Evolutionary conservation across 2,113 vertebrate species (phyloP), one percentile per base, ranked within the genome.

Genomic region (Pelobates fuscus): DNA sequence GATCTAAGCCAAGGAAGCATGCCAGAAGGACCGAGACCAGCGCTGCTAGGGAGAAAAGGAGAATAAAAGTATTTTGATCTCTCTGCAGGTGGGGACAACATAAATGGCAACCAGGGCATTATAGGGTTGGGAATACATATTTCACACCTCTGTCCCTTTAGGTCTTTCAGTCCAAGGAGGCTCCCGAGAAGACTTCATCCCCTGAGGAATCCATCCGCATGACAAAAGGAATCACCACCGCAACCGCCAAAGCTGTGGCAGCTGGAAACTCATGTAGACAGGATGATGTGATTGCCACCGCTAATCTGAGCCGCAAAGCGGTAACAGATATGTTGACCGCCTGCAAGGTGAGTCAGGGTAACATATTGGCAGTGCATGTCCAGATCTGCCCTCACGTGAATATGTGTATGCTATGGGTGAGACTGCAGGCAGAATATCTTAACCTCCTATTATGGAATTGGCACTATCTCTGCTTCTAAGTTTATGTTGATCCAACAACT

Each of bases 141-240:
- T n/a, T 37, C 44, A 49, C 7, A 64, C 49, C 21, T 14, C 15
- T 82, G 81, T 62, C 30, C 59, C 70, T 81, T 14, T 80, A 99
- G 97, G 91, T 98, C 66, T 99, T 99, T 80, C 95, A 96, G 85
- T 95, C 94, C 5, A 96, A 92, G 41, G 94, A 97, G 59, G 46
- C 91, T 81, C 96, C 95, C 61, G 96, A 97, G 61, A 97, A 92
- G 90, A 89, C 86, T 46, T 93, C 95, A 59, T 92, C 95, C 67
- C 97, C 97, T 8, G 97, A 99, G 79, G 97, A 98, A 83, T 98
- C 98, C 18, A 98, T 96, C 74, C 94, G 96, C 63, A 98, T 98
- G 95, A 99, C 96, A 29, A 99, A 99, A 90, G 97, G 97, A 78
- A 99, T 99, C 92, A 99, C 97, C 81, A 89, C 90, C 80, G 97